Evolutionary conservation across 1,140 invertebrate genomes (phyloP).

Genomic region (Drosophila arawakana): DNA sequence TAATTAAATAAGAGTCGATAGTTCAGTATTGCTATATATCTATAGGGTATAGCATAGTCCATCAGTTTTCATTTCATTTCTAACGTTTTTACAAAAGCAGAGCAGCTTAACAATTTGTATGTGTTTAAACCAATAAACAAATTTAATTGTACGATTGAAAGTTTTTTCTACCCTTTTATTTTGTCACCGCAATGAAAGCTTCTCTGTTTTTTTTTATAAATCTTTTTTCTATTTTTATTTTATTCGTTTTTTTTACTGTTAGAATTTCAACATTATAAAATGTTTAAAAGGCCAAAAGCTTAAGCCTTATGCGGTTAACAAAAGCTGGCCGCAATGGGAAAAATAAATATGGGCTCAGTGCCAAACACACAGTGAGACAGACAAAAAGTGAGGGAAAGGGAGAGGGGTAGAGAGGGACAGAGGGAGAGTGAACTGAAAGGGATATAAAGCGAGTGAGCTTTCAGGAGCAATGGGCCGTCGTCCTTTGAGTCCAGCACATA

Average conservation of each 20-base stretch:
- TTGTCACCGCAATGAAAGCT: slow-evolving; percentile 31
- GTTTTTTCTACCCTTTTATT: slow-evolving; percentile 22
- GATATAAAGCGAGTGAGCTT: slow-evolving; percentile 1
- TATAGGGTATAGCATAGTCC: background rate
- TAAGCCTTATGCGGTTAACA: slow-evolving; percentile 59
- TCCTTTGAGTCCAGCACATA: slow-evolving; percentile 61
- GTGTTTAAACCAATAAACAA: slow-evolving; percentile 65
- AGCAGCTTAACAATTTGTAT: slow-evolving; percentile 53
- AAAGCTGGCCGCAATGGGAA: slow-evolving; percentile 55
- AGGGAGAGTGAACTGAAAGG: background rate
- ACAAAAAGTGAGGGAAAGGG: background rate
- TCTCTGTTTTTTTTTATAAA: slow-evolving; percentile 12
- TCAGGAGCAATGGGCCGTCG: slow-evolving; percentile 12
- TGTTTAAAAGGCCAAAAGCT: slow-evolving; percentile 62
- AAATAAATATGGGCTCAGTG: slow-evolving; percentile 57
- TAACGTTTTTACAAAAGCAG: background rate
- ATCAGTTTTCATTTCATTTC: background rate
- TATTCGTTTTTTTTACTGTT: slow-evolving; percentile 34
- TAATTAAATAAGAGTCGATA: too few species aligned
- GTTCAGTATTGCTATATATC: background rate
- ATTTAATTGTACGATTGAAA: slow-evolving; percentile 54
- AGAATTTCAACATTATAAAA: slow-evolving; percentile 53
- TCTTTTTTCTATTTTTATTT: slow-evolving; percentile 16
- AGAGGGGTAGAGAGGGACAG: background rate
- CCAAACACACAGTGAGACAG: slow-evolving; percentile 9